Evolutionary conservation across 1,140 invertebrate genomes (phyloP), one percentile per base, ranked within the genome.

Genomic region (Orius insidiosus): DNA sequence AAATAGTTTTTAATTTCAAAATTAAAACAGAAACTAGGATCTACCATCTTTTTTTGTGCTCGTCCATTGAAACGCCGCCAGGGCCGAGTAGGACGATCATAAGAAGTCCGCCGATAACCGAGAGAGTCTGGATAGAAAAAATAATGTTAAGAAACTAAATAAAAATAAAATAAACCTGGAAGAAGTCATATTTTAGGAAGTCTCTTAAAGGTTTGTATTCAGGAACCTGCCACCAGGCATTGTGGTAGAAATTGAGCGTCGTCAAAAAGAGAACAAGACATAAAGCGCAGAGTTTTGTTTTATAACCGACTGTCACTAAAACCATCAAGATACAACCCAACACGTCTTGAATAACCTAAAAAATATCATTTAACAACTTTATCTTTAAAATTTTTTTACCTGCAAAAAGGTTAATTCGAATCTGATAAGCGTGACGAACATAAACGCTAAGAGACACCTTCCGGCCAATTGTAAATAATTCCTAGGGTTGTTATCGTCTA

Each of bases 121-220:
- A 98, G 50, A 97, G 65, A 30, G 93, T 99, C 85, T 98, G 74
- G 31, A 80, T 72, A 8, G 41, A 48, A 15, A 15, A 36, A 47
- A 51, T 44, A 19, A 45, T 39, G 13, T 32, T 8, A 49, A 38
- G 14, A 35, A 11, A 36, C n/a, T 31, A 36, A 45, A 13, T n/a
- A 8, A 24, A 35, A 43, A 49, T n/a, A 40, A 41, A 11, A 37
- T 36, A 55, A 56, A 88, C 86, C 76, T 92, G 86, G 80, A 99
- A 99, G 71, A 99, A 99, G 67, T 99, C 96, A 60, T 99, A 99
- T 75, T 98, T 98, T 37, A 99, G 77, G 69, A 99, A 98, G 67
- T 99, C 96, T 61, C 94, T 74, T 53, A 98, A 80, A 11, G 93
- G 88, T 59, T 89, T 90, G 63, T 96, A 85, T 5, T 81, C 71